phyloP scores from a whole-genome alignment of 2,113 vertebrate genomes.

The Menura novaehollandiae region DNA sequence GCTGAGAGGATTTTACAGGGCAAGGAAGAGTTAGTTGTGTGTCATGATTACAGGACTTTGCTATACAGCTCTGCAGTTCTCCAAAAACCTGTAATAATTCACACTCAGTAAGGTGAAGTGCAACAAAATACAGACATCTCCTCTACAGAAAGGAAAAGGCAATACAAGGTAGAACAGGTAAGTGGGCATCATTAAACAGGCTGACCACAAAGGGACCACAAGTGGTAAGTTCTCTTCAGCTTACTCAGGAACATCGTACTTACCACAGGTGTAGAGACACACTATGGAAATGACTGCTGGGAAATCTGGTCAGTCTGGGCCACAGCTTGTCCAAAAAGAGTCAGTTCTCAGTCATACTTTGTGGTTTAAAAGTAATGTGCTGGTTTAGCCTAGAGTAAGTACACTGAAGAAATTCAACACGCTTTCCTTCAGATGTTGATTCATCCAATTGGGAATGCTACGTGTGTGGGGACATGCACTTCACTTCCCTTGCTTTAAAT shows the following conservation, averaged over 20 bases:
- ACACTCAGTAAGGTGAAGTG: background rate
- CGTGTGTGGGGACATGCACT: fast-evolving
- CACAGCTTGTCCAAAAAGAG: background rate
- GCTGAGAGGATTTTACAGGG: background rate
- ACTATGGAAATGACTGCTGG: background rate
- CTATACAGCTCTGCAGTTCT: background rate
- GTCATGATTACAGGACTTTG: background rate
- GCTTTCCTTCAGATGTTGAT: background rate
- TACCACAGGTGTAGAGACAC: fast-evolving
- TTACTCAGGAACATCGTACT: background rate
- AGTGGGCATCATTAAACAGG: background rate
- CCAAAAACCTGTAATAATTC: background rate
- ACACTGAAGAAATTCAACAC: background rate
- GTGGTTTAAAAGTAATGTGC: background rate
- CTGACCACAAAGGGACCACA: background rate
- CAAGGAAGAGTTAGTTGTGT: background rate
- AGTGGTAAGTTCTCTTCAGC: background rate
- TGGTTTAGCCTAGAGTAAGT: background rate
- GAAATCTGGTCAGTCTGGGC: background rate
- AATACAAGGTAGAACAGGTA: background rate
- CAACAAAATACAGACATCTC: background rate
- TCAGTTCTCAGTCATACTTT: background rate
- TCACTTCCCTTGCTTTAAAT: background rate
- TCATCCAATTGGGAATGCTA: background rate
- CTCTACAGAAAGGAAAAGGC: background rate